Evolutionary conservation across 2,888 invertebrate genomes (phyloP).

Genomic region (Drosophila anomalipes): DNA sequence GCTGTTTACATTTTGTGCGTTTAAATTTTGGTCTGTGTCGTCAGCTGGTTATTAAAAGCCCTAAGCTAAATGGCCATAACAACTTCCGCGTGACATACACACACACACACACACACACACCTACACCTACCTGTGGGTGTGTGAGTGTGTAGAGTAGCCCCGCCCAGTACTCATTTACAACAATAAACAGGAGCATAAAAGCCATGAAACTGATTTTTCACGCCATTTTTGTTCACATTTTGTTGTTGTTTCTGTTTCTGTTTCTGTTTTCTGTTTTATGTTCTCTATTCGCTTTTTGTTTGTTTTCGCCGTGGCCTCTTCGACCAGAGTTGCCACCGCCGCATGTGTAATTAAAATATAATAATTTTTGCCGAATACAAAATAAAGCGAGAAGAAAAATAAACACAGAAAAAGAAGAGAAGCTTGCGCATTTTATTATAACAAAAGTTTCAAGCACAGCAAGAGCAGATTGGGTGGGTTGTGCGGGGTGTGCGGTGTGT

Average conservation of each 20-base stretch:
- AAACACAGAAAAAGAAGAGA: conserved; percentile 19
- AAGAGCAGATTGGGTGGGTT: neutral
- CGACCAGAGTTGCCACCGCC: conserved; percentile 38
- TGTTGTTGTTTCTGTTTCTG: conserved; percentile 35
- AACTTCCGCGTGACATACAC: conserved; percentile 67
- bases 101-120: conserved; percentile 19
- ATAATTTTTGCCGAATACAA: conserved; percentile 71
- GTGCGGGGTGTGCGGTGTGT: neutral
- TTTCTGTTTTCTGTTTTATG: conserved; percentile 30
- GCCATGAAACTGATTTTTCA: conserved; percentile 81
- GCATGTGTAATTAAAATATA: conserved; percentile 82
- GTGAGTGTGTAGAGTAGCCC: conserved; percentile 6
- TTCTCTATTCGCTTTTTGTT: conserved; percentile 35
- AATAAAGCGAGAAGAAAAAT: conserved; percentile 1
- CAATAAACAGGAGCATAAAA: conserved; percentile 80
- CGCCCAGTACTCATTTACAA: conserved; percentile 69
- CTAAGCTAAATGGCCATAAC: conserved; percentile 78
- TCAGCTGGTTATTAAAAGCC: conserved; percentile 52
- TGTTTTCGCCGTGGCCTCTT: conserved; percentile 34
- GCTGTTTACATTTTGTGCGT: conserved; percentile 50
- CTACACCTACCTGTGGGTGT: conserved; percentile 1
- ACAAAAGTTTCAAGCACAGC: conserved; percentile 66
- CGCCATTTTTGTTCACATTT: conserved; percentile 80
- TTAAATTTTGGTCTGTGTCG: conserved; percentile 39
- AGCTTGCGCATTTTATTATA: conserved; percentile 63